Conservation (phyloP, 2,113 vertebrate species). For the Anseranas semipalmata region DNA sequence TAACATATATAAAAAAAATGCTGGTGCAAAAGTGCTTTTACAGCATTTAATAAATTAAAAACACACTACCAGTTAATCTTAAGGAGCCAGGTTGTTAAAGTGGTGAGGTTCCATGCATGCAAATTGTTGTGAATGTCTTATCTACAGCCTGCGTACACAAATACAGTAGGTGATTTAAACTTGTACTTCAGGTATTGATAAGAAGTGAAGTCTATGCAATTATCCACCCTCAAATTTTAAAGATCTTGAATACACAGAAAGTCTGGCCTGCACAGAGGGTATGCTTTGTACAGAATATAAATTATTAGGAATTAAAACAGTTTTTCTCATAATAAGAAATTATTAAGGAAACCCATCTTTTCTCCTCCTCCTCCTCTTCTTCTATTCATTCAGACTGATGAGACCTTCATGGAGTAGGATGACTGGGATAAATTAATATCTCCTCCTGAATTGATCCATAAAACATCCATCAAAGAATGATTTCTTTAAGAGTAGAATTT, state of each 20-base stretch:
- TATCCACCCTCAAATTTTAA: not conserved
- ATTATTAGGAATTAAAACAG: slow-evolving; percentile 52
- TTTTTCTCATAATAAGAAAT: slow-evolving; percentile 16
- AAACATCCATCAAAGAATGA: not conserved
- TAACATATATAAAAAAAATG: not conserved
- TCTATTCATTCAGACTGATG: not conserved
- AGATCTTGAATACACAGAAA: not conserved
- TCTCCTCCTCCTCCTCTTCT: slow-evolving; percentile 11
- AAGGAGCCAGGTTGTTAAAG: not conserved
- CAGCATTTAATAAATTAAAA: slow-evolving; percentile 68
- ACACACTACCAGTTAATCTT: not conserved
- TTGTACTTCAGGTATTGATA: not conserved
- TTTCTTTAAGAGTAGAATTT: slow-evolving; percentile 88
- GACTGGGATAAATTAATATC: not conserved
- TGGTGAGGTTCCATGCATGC: not conserved
- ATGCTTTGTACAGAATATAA: slow-evolving; percentile 65
- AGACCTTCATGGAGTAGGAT: not conserved
- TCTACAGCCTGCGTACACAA: not conserved
- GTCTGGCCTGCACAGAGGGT: not conserved
- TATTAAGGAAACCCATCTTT: not conserved
- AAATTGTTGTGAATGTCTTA: slow-evolving; percentile 27
- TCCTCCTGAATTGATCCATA: slow-evolving; percentile 1
- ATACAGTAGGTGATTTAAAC: not conserved
- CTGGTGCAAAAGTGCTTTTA: slow-evolving; percentile 31
- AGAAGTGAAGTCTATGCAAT: not conserved